phyloP scores from a whole-genome alignment of 2,113 vertebrate species.

The Hiodon alosoides region DNA sequence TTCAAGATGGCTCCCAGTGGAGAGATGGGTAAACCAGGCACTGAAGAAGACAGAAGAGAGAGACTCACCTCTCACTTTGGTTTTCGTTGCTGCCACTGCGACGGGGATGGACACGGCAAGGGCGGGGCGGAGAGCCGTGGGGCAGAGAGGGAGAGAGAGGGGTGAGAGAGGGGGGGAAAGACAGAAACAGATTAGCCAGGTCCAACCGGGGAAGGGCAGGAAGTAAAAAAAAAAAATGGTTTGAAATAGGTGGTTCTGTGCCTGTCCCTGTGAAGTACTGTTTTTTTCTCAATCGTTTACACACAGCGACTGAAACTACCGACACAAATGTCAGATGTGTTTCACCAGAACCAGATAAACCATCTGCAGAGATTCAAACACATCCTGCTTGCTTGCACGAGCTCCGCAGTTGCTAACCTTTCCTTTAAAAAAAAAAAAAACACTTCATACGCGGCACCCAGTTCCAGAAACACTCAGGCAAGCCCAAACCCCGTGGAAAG shows the following conservation, averaged over 20 bases:
- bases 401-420: too few species aligned
- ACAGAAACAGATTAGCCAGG: constrained; percentile 54
- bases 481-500: too few species aligned
- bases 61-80: constrained; percentile 70
- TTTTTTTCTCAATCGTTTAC: too few species aligned
- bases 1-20: constrained; percentile 15
- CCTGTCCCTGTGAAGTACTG: not conserved
- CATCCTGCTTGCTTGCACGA: too few species aligned
- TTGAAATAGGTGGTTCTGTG: not conserved
- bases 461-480: too few species aligned
- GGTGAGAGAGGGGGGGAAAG: constrained; percentile 37
- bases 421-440: too few species aligned
- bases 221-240: not conserved
- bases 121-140: constrained; percentile 22
- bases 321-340: too few species aligned
- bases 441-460: too few species aligned
- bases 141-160: constrained; percentile 19
- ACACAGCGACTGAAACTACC: too few species aligned
- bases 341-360: too few species aligned
- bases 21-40: constrained; percentile 21
- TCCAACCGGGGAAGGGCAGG: constrained; percentile 27
- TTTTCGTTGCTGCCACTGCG: constrained; percentile 69
- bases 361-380: too few species aligned
- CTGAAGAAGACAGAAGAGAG: constrained; percentile 30
- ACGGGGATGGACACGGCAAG: constrained; percentile 16